phyloP scores from a whole-genome alignment of 2,888 invertebrate genomes.

The Zelleria hepariella region DNA sequence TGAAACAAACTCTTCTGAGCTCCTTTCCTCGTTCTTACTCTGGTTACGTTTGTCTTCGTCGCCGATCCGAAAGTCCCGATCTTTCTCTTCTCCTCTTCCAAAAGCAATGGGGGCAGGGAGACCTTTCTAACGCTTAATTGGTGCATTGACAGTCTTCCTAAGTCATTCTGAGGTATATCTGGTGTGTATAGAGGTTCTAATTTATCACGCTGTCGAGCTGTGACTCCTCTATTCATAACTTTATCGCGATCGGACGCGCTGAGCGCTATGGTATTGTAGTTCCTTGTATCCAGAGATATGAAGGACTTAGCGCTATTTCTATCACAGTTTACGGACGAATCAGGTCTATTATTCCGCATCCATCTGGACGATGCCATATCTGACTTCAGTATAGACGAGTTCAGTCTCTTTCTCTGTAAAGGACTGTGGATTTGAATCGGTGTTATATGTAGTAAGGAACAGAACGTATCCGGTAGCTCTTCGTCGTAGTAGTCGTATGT shows the following conservation, averaged over 20 bases:
- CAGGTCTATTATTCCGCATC: constrained; percentile 55
- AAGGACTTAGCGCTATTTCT: constrained; percentile 65
- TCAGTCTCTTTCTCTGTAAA: constrained; percentile 40
- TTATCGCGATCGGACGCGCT: constrained; percentile 46
- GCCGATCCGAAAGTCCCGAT: constrained; percentile 34
- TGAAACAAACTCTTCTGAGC: constrained; percentile 28
- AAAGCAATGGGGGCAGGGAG: constrained; percentile 54
- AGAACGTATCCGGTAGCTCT: constrained; percentile 47
- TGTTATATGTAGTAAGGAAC: constrained; percentile 59
- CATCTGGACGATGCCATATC: constrained; percentile 63
- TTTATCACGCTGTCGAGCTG: constrained; percentile 52
- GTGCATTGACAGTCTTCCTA: constrained; percentile 27
- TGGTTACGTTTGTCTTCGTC: constrained; percentile 29
- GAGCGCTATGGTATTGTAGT: constrained; percentile 34
- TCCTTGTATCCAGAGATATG: constrained; percentile 53
- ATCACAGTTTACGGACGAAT: constrained; percentile 53
- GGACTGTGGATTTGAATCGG: constrained; percentile 57
- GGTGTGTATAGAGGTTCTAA: constrained; percentile 51
- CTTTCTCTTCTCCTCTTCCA: constrained; percentile 57
- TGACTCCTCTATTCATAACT: constrained; percentile 42
- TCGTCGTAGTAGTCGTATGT: constrained; percentile 31
- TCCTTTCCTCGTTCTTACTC: constrained; percentile 28
- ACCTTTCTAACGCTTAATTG: constrained; percentile 52
- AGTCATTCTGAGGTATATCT: constrained; percentile 37
- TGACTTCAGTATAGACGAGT: constrained; percentile 52